A percentile compares a stretch with the other conserved stretches of the same genome.
These are phyloP conservation scores for Sebastes jordani DNA, from an alignment of 2,797 vertebrate species.

Conservation along the genomic window DNA sequence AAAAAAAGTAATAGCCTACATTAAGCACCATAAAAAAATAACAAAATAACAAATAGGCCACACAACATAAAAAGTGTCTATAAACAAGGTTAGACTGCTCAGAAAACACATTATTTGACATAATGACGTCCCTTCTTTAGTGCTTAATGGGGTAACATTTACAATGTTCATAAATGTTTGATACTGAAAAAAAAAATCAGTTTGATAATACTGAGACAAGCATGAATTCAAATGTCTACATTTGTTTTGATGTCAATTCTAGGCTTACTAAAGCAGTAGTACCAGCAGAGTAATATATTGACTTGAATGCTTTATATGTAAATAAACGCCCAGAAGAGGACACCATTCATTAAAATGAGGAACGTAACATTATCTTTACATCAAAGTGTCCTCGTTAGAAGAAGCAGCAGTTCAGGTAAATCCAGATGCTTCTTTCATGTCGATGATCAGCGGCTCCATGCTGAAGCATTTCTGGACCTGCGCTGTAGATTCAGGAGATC, in stretches of 20 bases:
- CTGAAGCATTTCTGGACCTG: slow-evolving; percentile 43
- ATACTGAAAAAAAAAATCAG: slow-evolving; percentile 48
- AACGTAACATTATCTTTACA: slow-evolving; percentile 31
- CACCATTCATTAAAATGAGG: slow-evolving; percentile 31
- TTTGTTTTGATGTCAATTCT: slow-evolving; percentile 60
- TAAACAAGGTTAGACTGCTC: slow-evolving; percentile 64
- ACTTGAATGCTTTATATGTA: slow-evolving; percentile 24
- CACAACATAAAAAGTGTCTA: slow-evolving; percentile 68
- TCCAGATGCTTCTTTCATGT: slow-evolving; percentile 39
- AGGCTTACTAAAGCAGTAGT: slow-evolving; percentile 43
- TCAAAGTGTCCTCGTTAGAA: slow-evolving; percentile 21
- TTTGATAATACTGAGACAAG: slow-evolving; percentile 43
- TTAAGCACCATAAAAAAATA: slow-evolving; percentile 57
- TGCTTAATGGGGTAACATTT: slow-evolving; percentile 59
- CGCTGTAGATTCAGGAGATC: slow-evolving; percentile 56
- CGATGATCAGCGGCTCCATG: slow-evolving; percentile 26
- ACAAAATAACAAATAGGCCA: slow-evolving; percentile 60
- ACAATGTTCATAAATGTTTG: slow-evolving; percentile 52
- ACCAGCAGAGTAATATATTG: slow-evolving; percentile 45
- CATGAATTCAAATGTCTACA: slow-evolving; percentile 43
- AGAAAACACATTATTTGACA: slow-evolving; percentile 64
- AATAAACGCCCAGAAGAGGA: slow-evolving; percentile 28
- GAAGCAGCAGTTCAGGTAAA: slow-evolving; percentile 33
- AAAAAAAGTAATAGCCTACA: slow-evolving; percentile 49
- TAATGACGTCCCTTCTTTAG: slow-evolving; percentile 55